These are phyloP conservation scores for Ovis canadensis DNA, from an alignment of 2,113 vertebrate genomes.

Conservation along the genomic window DNA sequence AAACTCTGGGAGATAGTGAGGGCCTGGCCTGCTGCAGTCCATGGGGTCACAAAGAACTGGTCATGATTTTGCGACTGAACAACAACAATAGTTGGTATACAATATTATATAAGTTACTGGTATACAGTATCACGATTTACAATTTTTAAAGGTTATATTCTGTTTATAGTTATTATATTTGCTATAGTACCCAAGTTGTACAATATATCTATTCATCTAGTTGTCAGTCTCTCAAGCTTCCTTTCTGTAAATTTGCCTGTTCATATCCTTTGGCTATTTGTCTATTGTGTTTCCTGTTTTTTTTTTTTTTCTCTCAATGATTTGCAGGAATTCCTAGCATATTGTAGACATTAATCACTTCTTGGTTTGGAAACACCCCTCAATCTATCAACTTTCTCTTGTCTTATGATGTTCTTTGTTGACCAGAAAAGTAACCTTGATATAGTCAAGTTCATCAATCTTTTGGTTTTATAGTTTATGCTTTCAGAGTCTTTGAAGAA, in stretches of 20 bases:
- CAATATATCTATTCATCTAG: neutral
- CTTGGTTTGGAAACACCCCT: constrained; percentile 9
- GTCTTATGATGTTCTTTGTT: neutral
- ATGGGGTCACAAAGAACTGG: neutral
- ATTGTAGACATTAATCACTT: constrained; percentile 1
- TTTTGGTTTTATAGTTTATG: constrained; percentile 34
- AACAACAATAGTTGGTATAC: neutral
- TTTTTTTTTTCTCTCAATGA: neutral
- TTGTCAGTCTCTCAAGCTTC: neutral
- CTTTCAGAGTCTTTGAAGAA: constrained; percentile 6
- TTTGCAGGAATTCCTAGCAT: constrained; percentile 6
- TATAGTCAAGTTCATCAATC: neutral
- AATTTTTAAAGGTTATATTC: neutral
- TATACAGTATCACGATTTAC: neutral
- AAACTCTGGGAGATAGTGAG: neutral
- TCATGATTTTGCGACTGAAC: neutral
- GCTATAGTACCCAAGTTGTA: neutral
- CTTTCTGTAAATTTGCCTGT: neutral
- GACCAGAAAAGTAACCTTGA: constrained; percentile 36
- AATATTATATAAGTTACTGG: neutral
- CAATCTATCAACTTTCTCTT: constrained; percentile 30
- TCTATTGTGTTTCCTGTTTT: neutral
- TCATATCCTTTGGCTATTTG: constrained; percentile 30
- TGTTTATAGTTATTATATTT: neutral
- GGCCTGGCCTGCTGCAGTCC: neutral